Percentiles rank a stretch among this genome's conserved stretches.
phyloP scores from a whole-genome alignment of 2,888 invertebrate species.

The Scaptomyza flava region DNA sequence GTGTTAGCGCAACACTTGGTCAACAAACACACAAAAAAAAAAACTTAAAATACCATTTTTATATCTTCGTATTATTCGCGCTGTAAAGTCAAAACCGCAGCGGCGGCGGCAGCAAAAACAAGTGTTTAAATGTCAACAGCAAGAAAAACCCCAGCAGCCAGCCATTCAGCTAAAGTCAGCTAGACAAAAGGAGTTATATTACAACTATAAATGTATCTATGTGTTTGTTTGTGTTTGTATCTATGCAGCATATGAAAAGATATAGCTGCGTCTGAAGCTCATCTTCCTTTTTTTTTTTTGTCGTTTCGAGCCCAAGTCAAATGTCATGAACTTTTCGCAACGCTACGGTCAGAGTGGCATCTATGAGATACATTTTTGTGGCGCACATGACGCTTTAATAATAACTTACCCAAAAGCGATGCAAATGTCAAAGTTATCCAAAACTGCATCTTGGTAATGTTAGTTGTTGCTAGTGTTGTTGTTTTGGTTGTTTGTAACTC shows the following conservation, averaged over 20 bases:
- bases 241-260: conserved; percentile 56
- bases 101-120: conserved; percentile 56
- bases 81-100: conserved; percentile 64
- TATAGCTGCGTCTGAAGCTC: conserved; percentile 44
- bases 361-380: conserved; percentile 57
- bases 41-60: conserved; percentile 36
- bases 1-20: conserved; percentile 77
- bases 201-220: conserved; percentile 3
- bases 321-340: conserved; percentile 59
- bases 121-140: conserved; percentile 76
- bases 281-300: conserved; percentile 59
- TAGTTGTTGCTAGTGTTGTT: conserved; percentile 25
- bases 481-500: neutral
- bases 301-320: conserved; percentile 30
- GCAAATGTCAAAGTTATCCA: conserved; percentile 79
- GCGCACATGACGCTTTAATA: conserved; percentile 59
- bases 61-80: conserved; percentile 39
- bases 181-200: conserved; percentile 50
- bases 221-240: conserved; percentile 14
- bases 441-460: conserved; percentile 68
- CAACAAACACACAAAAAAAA: conserved; percentile 31
- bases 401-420: conserved; percentile 75
- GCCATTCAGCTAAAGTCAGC: conserved; percentile 3
- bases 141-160: conserved; percentile 57
- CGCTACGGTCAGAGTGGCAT: conserved; percentile 43